These are phyloP conservation scores for Decapterus maruadsi DNA, from an alignment of 2,797 vertebrate genomes.

Conservation along the genomic window DNA sequence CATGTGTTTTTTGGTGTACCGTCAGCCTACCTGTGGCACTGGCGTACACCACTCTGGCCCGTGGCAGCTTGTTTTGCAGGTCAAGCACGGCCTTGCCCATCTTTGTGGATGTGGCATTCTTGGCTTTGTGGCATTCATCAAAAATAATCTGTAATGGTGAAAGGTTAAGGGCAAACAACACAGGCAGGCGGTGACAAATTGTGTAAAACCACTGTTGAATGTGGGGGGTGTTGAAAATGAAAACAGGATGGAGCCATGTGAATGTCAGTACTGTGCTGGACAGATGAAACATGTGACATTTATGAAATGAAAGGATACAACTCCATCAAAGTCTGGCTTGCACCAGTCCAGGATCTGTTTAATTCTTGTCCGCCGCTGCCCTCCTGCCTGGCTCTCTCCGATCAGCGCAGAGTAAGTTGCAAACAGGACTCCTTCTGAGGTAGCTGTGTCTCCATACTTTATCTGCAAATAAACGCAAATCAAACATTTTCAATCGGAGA, in stretches of 20 bases:
- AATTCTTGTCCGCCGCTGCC: constrained; percentile 95
- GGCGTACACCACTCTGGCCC: constrained; percentile 96
- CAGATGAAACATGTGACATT: not conserved
- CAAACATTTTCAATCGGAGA: not conserved
- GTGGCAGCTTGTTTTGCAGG: constrained; percentile 95
- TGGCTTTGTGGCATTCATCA: constrained; percentile 99
- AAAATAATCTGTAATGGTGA: constrained; percentile 91
- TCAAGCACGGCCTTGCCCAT: constrained; percentile 99
- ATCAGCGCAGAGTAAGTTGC: constrained; percentile 98
- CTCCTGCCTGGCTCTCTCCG: constrained; percentile 97
- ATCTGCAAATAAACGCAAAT: constrained; percentile 86
- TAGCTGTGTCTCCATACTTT: constrained; percentile 98
- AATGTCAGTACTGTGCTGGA: not conserved
- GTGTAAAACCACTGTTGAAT: not conserved
- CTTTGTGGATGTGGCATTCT: constrained; percentile 98
- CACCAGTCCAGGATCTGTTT: constrained; percentile 99
- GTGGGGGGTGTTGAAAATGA: not conserved
- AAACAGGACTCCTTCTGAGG: constrained; percentile 98
- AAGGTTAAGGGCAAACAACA: constrained; percentile 79
- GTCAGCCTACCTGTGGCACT: constrained; percentile 93
- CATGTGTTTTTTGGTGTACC: not conserved
- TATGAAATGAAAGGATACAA: constrained; percentile 91
- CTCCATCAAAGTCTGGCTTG: constrained; percentile 93
- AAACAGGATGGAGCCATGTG: constrained; percentile 60
- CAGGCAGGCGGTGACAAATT: not conserved